A percentile compares a stretch with the other conserved stretches of the same genome.
Evolutionary conservation across 2,113 vertebrate species (phyloP).

Genomic region (Pogona vitticeps): DNA sequence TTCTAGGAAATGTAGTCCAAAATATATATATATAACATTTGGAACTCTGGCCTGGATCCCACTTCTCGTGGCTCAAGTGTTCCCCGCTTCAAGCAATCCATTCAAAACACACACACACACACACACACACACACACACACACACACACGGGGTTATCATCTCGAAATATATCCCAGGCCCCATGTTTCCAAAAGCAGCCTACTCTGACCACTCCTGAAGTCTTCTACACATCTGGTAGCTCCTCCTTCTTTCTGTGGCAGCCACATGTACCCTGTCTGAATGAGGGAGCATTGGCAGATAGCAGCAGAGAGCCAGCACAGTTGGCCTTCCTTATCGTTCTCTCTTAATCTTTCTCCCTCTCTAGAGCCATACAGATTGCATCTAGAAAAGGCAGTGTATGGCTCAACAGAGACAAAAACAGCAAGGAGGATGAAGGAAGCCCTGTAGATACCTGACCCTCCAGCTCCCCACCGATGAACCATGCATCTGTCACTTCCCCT

Average conservation of each 20-base stretch:
- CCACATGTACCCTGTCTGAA: not conserved
- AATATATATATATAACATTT: no score
- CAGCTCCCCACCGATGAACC: not conserved
- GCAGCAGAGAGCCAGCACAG: no score
- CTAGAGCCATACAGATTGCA: not conserved
- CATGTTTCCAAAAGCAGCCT: not conserved
- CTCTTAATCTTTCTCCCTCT: not conserved
- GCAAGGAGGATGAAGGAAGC: not conserved
- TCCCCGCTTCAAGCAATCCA: not conserved
- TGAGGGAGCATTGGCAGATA: not conserved
- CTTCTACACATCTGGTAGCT: not conserved
- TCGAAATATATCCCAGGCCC: not conserved
- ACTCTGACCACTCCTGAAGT: not conserved
- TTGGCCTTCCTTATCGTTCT: not conserved
- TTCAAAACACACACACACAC: no score
- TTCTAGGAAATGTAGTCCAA: no score
- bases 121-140: no score
- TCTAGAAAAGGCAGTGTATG: no score
- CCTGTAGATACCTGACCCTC: not conserved
- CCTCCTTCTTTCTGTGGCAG: not conserved
- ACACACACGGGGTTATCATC: not conserved
- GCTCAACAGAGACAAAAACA: not conserved
- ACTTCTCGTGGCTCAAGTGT: not conserved
- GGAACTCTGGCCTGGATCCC: not conserved
- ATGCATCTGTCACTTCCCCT: not conserved